Evolutionary conservation across 2,113 vertebrate species (phyloP).

Genomic region (Semnornis frantzii): DNA sequence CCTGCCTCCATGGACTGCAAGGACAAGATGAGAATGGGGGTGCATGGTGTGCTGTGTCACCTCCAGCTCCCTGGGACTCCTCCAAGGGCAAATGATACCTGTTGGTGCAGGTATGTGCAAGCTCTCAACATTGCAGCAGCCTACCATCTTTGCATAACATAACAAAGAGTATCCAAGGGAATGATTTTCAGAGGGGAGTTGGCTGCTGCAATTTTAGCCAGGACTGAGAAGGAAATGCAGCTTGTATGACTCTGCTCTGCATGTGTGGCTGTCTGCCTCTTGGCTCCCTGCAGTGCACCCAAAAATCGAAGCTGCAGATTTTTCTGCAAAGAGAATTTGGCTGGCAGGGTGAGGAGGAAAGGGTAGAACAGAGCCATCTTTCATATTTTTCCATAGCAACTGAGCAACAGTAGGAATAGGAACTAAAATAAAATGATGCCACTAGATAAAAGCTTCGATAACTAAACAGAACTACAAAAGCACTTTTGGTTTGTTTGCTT

Average conservation of each 20-base stretch:
- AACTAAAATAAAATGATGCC: conserved; percentile 8
- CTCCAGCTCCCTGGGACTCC: not conserved
- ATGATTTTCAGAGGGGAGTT: not conserved
- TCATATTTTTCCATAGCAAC: conserved; percentile 50
- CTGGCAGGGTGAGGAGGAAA: not conserved
- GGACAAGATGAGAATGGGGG: accelerated
- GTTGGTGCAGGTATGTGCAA: not conserved
- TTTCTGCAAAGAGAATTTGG: not conserved
- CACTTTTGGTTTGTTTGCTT: not conserved
- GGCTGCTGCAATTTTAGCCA: not conserved
- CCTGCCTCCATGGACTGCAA: accelerated
- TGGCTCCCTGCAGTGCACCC: not conserved
- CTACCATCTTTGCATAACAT: accelerated
- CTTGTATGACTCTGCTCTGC: not conserved
- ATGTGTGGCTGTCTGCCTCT: not conserved
- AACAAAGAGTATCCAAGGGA: not conserved
- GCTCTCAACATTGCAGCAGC: not conserved
- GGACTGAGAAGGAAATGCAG: not conserved
- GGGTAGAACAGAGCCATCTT: not conserved
- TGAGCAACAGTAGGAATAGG: conserved; percentile 4
- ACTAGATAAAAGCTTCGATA: conserved; percentile 40
- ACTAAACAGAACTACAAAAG: conserved; percentile 3
- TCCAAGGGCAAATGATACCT: not conserved
- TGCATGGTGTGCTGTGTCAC: not conserved
- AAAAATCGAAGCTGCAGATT: not conserved